Evolutionary conservation across 2,888 invertebrate species (phyloP), one percentile per base, ranked within the genome.

Genomic region (Amblyjoppa fuscipennis): DNA sequence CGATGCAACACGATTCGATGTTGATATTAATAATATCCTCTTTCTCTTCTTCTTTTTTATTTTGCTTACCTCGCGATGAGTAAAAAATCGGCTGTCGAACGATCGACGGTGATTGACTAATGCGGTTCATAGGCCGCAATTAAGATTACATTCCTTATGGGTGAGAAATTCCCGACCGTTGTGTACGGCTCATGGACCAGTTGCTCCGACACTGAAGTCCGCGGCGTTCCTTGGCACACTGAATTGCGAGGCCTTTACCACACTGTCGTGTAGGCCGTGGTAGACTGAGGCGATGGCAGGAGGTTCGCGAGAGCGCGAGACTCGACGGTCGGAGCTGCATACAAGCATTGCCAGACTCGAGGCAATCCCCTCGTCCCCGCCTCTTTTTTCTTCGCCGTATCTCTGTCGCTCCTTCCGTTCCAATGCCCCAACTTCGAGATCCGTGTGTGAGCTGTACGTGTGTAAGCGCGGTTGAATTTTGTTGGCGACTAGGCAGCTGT

Each of bases 131-230:
- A 83, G 83, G 85, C 85, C 85, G 83, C 73, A 76, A 82, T 77
- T 34, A 79, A 88, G 93, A 92, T 93, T 92, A 93, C 93, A 93
- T 93, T 93, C 93, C 93, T 93, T 89, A 88, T 87, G 77, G 76
- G 83, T 87, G 88, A 75, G 88, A 82, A 84, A 83, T 79, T 85
- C 82, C 87, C 88, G 87, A 74, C 82, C 85, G 81, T 84, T 81
- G 86, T 85, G 85, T 88, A 73, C 89, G 87, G 87, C 89, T 88
- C 66, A 87, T 90, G 93, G 93, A 93, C 93, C 92, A 93, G 92
- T 93, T 91, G 92, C 93, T 93, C 93, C 93, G 93, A 93, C 90
- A 90, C 93, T 92, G 92, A 92, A 92, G 90, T 91, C 92, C 92
- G 90, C 90, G 87, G 86, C 83, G 38, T n/a, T 51, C 56, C 71